phyloP scores from a whole-genome alignment of 2,888 invertebrate species.

The Chesias legatella region DNA sequence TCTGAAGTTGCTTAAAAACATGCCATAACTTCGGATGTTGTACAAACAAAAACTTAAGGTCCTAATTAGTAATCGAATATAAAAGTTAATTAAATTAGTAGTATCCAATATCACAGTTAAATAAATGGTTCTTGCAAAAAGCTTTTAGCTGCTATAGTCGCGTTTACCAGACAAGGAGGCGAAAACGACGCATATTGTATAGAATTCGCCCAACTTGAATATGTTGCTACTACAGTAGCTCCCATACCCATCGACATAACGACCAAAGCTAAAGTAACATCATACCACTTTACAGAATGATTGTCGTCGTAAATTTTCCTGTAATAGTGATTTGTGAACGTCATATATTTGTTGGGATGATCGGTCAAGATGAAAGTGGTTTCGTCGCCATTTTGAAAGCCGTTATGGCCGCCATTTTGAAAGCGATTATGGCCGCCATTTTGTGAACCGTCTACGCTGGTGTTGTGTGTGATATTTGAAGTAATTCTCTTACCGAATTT shows the following conservation, averaged over 20 bases:
- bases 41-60: too few species aligned
- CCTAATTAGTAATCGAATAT: too few species aligned
- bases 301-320: constrained; percentile 35
- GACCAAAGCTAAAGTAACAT: constrained; percentile 75
- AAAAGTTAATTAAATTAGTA: too few species aligned
- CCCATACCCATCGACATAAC: constrained; percentile 82
- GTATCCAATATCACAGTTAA: not conserved
- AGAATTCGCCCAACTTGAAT: constrained; percentile 84
- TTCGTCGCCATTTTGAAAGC: constrained; percentile 31
- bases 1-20: too few species aligned
- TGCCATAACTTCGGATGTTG: too few species aligned
- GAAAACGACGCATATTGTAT: constrained; percentile 83
- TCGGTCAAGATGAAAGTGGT: constrained; percentile 43
- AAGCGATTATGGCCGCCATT: constrained; percentile 9
- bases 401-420: constrained; percentile 19
- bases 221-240: constrained; percentile 85
- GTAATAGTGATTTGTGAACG: constrained; percentile 43
- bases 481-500: constrained; percentile 12
- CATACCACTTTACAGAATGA: constrained; percentile 61
- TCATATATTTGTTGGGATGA: constrained; percentile 49
- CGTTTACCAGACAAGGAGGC: constrained; percentile 86
- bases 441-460: constrained; percentile 1
- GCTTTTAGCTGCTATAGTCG: constrained; percentile 68
- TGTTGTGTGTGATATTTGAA: constrained; percentile 2
- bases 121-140: constrained; percentile 39